Percentiles rank a stretch among this genome's conserved stretches.
Conservation (phyloP, 1,140 invertebrate genomes). For the Orchesella cincta region DNA sequence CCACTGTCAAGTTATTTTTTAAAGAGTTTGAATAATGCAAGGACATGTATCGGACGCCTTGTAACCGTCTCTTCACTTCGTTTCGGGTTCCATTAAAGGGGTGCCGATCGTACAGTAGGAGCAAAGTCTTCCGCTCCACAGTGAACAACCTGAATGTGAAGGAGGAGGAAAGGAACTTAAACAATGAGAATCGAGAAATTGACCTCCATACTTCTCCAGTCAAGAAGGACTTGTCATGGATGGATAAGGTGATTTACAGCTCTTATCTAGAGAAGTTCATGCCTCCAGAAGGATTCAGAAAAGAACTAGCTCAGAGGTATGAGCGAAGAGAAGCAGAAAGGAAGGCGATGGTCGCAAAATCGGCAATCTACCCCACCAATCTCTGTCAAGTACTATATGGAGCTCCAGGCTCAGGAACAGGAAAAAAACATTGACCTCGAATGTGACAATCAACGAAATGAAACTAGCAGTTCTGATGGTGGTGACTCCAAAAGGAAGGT, state of each 20-base stretch:
- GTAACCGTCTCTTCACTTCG: too few species aligned
- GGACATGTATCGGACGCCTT: too few species aligned
- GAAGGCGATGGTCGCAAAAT: not conserved
- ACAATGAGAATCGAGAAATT: too few species aligned
- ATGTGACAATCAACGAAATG: too few species aligned
- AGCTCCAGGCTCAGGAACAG: not conserved
- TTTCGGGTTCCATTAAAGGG: too few species aligned
- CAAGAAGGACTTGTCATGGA: conserved; percentile 10
- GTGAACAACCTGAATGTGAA: too few species aligned
- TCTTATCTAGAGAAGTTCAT: conserved; percentile 32
- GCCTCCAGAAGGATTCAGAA: conserved; percentile 6
- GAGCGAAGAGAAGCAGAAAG: not conserved
- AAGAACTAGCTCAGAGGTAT: conserved; percentile 7
- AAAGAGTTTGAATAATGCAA: too few species aligned
- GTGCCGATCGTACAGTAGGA: too few species aligned
- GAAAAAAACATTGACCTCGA: not conserved
- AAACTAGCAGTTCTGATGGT: not conserved
- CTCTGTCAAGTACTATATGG: conserved; percentile 9
- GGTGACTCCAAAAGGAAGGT: not conserved
- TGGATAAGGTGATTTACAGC: conserved; percentile 29
- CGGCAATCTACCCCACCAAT: not conserved
- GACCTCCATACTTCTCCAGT: too few species aligned
- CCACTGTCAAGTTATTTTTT: too few species aligned
- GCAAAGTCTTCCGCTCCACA: too few species aligned
- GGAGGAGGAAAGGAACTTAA: too few species aligned